phyloP scores from a whole-genome alignment of 2,113 vertebrate species.

The Petrocephalus microphthalmus region DNA sequence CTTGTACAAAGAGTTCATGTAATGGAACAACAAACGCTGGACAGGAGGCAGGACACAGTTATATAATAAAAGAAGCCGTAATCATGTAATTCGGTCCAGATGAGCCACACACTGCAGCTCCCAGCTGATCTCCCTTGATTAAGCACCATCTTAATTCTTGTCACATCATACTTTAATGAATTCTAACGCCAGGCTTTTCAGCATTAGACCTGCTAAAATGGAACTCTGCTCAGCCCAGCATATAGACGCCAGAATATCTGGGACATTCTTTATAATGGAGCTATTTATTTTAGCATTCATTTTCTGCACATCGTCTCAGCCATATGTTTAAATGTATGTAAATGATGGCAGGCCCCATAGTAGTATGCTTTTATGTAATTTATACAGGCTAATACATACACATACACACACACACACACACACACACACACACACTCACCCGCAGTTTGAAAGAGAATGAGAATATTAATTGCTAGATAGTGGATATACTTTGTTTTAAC shows the following conservation, averaged over 20 bases:
- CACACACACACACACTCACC: neutral
- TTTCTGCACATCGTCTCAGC: neutral
- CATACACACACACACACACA: neutral
- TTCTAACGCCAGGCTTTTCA: constrained; percentile 44
- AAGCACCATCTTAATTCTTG: constrained; percentile 39
- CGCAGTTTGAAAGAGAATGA: neutral
- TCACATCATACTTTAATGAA: constrained; percentile 53
- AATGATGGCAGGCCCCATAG: neutral
- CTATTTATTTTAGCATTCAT: neutral
- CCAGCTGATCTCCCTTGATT: constrained; percentile 26
- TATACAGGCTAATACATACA: neutral
- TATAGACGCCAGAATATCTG: constrained; percentile 43
- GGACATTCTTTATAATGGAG: neutral
- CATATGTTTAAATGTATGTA: neutral
- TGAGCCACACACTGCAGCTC: constrained; percentile 2
- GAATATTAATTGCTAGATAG: neutral
- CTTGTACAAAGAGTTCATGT: neutral
- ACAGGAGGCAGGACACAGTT: neutral
- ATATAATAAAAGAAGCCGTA: constrained; percentile 12
- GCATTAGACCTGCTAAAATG: constrained; percentile 45
- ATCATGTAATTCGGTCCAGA: constrained; percentile 3
- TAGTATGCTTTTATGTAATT: neutral
- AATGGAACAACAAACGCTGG: constrained; percentile 7
- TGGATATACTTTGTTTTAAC: neutral
- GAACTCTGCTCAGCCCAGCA: constrained; percentile 42